phyloP scores from a whole-genome alignment of 1,140 invertebrate species.

The Drosophila takahashii region DNA sequence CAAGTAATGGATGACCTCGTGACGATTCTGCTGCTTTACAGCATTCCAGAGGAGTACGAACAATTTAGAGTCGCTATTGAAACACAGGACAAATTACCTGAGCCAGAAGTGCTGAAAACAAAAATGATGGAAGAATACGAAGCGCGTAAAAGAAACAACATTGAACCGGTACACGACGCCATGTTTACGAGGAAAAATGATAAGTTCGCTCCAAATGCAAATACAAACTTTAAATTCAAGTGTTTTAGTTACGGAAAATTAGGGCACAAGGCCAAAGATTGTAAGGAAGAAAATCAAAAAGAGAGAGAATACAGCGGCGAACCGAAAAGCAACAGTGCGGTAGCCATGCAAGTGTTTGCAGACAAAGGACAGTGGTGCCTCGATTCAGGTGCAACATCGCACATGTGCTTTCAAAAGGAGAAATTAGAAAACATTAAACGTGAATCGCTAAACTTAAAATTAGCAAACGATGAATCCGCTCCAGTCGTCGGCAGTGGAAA shows the following conservation, averaged over 20 bases:
- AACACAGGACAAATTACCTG: constrained; percentile 1
- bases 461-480: constrained; percentile 2
- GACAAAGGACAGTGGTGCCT: not conserved
- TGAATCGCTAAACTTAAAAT: constrained; percentile 8
- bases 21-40: not conserved
- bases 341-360: not conserved
- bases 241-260: not conserved
- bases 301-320: not conserved
- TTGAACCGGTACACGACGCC: not conserved
- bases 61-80: not conserved
- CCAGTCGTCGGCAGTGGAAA: too few relatives aligned
- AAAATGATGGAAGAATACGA: not conserved
- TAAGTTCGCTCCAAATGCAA: not conserved
- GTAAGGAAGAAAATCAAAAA: not conserved
- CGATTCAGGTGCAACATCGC: too few relatives aligned
- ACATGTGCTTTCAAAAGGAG: constrained; percentile 12
- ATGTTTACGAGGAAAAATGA: not conserved
- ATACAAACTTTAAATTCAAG: not conserved
- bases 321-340: constrained; percentile 1
- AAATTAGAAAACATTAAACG: constrained; percentile 14
- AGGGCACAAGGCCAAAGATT: not conserved
- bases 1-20: not conserved
- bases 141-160: not conserved
- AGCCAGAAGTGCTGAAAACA: not conserved
- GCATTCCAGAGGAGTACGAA: not conserved